Evolutionary conservation across 2,888 invertebrate genomes (phyloP), one percentile per base, ranked within the genome.

Genomic region (Notodonta dromedarius): DNA sequence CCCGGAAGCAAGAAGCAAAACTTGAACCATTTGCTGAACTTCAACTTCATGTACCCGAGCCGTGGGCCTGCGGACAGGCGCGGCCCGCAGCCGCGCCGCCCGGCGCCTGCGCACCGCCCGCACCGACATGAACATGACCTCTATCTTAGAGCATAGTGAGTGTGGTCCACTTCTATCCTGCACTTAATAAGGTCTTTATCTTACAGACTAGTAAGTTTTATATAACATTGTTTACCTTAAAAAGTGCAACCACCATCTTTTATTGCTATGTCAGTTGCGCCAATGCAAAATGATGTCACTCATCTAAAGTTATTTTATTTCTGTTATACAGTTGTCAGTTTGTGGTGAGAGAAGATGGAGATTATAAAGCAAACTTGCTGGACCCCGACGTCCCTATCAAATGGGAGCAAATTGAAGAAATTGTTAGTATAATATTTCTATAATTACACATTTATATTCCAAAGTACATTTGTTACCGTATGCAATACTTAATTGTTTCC

Each of bases 331-430:
- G 98, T 93, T 99, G 98, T 89, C 99, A 99, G 93, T 99, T 99
- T 95, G 96, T 99, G 82, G 98, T 99, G 69, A 96, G 96, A 83
- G 95, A 96, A 74, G 95, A 94, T 82, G 96, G 96, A 58, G 97
- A 98, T 88, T 98, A 98, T 86, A 94, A 95, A 73, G 94, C 95
- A 24, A 96, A 98, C 85, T 89, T 96, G 78, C 94, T 95, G 74
- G 97, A 98, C 89, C 98, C 98, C 44, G 99, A 99, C 93, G 94
- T 95, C 57, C 94, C 98, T 59, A 97, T 99, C 57, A 97, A 98
- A 85, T 99, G 99, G 99, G 95, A 96, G 78, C 94, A 96, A 72
- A 96, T 99, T 81, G 98, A 99, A 87, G 98, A 99, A 94, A 97
- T 99, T 90, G 98, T 98, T 94, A 94, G 96, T 94, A 51, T 9